These are phyloP conservation scores for Oxycera nigricornis DNA, from an alignment of 2,888 invertebrate genomes.

Conservation along the genomic window DNA sequence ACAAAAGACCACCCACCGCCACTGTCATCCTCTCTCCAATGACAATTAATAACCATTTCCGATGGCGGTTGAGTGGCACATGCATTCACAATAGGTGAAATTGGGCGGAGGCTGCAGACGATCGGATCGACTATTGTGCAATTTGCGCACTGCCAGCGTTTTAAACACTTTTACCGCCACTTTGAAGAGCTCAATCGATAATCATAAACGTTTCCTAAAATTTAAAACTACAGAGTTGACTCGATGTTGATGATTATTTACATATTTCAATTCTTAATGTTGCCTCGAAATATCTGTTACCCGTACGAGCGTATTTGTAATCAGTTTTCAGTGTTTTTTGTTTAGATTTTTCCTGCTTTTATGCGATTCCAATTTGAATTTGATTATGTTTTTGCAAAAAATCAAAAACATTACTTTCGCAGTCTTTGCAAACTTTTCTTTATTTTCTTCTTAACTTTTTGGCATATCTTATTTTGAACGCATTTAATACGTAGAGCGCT, in stretches of 20 bases:
- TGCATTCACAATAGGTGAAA: no score
- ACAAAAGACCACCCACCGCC: no score
- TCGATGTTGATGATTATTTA: constrained; percentile 17
- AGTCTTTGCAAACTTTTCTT: not conserved
- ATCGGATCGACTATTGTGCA: no score
- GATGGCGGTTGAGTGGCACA: no score
- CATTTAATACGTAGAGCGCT: not conserved
- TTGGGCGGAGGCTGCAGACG: no score
- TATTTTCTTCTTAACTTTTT: not conserved
- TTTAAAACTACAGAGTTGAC: not conserved
- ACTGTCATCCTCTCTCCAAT: no score
- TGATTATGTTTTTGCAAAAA: not conserved
- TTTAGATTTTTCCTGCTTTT: not conserved
- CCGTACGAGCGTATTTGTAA: constrained; percentile 33
- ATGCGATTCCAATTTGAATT: not conserved
- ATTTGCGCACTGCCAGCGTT: no score
- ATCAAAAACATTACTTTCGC: not conserved
- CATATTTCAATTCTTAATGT: constrained; percentile 20
- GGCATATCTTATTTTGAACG: not conserved
- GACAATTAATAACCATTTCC: no score
- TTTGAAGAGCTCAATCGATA: no score
- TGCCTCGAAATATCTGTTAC: not conserved
- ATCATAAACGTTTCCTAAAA: not conserved
- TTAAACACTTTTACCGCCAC: no score
- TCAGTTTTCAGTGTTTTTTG: not conserved